Evolutionary conservation across 2,797 vertebrate genomes (phyloP), one percentile per base, ranked within the genome.

Genomic region (Cossypha niveicapilla): DNA sequence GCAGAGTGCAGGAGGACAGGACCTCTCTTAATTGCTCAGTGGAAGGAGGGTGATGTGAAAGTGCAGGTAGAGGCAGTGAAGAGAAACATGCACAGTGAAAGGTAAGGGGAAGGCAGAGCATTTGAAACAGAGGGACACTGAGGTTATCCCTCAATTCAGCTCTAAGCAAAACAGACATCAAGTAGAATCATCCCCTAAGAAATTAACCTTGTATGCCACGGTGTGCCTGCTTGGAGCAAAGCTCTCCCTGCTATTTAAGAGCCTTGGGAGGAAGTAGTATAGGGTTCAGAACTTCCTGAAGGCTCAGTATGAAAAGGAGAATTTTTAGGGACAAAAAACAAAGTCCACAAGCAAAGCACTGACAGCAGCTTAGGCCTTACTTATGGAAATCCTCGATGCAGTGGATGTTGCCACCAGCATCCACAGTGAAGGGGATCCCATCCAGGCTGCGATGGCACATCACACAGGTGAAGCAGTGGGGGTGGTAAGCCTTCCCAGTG

Each of bases 301-400:
- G 18, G 18, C 8, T 71, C 22, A 44, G 44, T 54, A 32, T 50
- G 9, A 76, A 30, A 42, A 32, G 13, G 6, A 41, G 28, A 12
- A 19, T 25, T 80, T 74, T 73, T 48, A 82, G 23, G 34, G 23
- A 53, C 47, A 66, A 70, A 65, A 39, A 23, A 28, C 27, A 34
- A 41, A 83, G 48, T 51, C 37, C 51, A n/a, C 11, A 34, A 87
- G 53, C 37, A 77, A 68, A 85, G 57, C 24, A 75, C 28, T 44
- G 47, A 34, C 7, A 72, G 39, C 22, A 50, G 78, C 25, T 83
- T 56, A 54, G 62, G 73, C 13, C 98, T 11, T 98, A 99, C 99
- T 98, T 99, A 98, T 99, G 99, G 95, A 99, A 99, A 97, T 99
- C 99, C 97, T 99, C 98, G 13, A 99, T 99, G 98, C 99, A 99